Evolutionary conservation across 2,888 invertebrate species (phyloP), one percentile per base, ranked within the genome.

Genomic region (Macaria notata): DNA sequence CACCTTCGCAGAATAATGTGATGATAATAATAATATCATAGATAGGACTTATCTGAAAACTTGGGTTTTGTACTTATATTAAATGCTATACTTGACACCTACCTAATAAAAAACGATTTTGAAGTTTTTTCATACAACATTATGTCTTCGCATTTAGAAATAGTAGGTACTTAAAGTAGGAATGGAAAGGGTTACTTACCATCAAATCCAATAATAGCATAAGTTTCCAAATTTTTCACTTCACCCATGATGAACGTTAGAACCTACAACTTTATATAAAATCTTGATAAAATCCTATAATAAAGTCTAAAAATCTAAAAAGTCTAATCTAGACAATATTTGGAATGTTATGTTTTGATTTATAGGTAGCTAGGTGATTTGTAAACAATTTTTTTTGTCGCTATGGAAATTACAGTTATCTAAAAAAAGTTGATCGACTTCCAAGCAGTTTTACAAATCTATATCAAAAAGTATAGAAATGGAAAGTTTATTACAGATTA

Each of bases 161-260:
- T 41, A 41, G 5, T n/a, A n/a, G n/a, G n/a, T 8, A 41, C 8
- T 3, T 8, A 4, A 41, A 41, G 8, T 9, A 46, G 6, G 2
- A 44, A 7, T 29, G 29, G 29, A 41, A 19, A 31, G 47, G 33
- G 7, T 42, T 49, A 73, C 83, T 83, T 81, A 95, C 96, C 97
- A 85, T 96, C 96, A 84, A 96, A 96, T 49, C 96, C 96, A 68
- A 97, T 95, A 59, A 96, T 95, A 46, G 94, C 94, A 54, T 93
- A 91, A 4, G 95, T 83, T 71, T 94, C 92, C 55, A 97, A 89
- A 72, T 93, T 93, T 72, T 93, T 88, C 1, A 94, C 92, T 62
- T 94, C 93, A 51, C 62, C 72, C 54, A 66, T 55, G 33, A 19
- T 63, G 59, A 70, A 62, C 64, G 54, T 67, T 63, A 59, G 19